Percentiles rank a stretch among this genome's conserved stretches.
Conservation (phyloP, 2,888 invertebrate genomes). For the Tenthredo scrophulariae region DNA sequence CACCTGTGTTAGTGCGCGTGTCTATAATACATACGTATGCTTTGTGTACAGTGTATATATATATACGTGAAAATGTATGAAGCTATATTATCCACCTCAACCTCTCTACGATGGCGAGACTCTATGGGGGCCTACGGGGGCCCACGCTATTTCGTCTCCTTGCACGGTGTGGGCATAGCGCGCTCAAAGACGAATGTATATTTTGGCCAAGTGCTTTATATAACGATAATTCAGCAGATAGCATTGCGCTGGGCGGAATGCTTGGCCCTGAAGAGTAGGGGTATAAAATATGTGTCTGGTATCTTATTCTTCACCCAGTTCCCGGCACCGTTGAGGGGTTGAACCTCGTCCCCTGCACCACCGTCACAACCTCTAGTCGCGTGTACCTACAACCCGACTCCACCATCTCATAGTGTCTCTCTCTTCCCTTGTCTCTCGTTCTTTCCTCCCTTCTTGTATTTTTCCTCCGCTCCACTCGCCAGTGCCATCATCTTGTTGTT, state of each 20-base stretch:
- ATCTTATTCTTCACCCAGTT: slow-evolving; percentile 77
- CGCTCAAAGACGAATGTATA: slow-evolving; percentile 71
- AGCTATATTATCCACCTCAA: neutral
- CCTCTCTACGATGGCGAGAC: slow-evolving; percentile 33
- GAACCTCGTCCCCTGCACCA: slow-evolving; percentile 23
- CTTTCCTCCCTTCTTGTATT: slow-evolving; percentile 47
- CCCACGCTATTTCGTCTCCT: slow-evolving; percentile 33
- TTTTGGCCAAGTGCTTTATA: slow-evolving; percentile 74
- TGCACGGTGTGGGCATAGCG: slow-evolving; percentile 55
- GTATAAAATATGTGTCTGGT: slow-evolving; percentile 76
- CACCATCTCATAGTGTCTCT: neutral
- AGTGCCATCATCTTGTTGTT: slow-evolving; percentile 17
- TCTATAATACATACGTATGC: neutral
- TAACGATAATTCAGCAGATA: slow-evolving; percentile 75
- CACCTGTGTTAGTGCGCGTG: neutral
- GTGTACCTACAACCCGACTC: slow-evolving; percentile 35
- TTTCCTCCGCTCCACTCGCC: slow-evolving; percentile 33
- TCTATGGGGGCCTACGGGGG: slow-evolving; percentile 6
- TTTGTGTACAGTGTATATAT: neutral
- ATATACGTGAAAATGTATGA: slow-evolving; percentile 5
- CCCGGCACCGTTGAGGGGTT: slow-evolving; percentile 56
- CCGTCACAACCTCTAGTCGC: slow-evolving; percentile 10
- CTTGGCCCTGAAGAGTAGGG: slow-evolving; percentile 65
- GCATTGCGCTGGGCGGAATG: slow-evolving; percentile 63
- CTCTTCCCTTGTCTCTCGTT: neutral